These are phyloP conservation scores for Porites australiensis DNA, from an alignment of 64 coral and sea anemone species.

Conservation along the genomic window DNA sequence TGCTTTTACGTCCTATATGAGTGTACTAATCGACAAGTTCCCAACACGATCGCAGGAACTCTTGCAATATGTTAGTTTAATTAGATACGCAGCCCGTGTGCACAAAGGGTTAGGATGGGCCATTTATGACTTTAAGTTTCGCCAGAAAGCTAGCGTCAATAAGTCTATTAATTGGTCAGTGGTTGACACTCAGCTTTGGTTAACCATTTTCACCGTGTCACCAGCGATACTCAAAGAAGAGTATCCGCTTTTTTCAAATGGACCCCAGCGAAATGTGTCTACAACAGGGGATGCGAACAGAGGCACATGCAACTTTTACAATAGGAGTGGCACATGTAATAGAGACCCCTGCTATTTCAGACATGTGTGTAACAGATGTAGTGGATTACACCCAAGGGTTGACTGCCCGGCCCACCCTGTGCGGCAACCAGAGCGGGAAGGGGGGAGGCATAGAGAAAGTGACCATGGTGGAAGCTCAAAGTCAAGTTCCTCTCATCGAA, in stretches of 20 bases:
- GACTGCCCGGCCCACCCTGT: neutral
- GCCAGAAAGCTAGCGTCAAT: neutral
- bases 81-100: constrained; percentile 45
- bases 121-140: constrained; percentile 55
- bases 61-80: constrained; percentile 45
- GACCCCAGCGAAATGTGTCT: constrained; percentile 41
- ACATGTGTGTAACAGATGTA: neutral
- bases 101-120: constrained; percentile 56
- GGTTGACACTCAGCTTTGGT: constrained; percentile 30
- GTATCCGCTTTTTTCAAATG: constrained; percentile 47
- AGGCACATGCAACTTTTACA: constrained; percentile 49
- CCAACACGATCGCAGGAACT: neutral
- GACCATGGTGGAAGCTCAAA: neutral
- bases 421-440: neutral
- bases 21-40: constrained; percentile 13
- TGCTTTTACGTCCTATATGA: constrained; percentile 39
- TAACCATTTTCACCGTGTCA: constrained; percentile 56
- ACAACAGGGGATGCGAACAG: neutral
- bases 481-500: neutral
- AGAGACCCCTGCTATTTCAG: constrained; percentile 8
- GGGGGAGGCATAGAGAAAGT: neutral
- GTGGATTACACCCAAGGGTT: neutral
- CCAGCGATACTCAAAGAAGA: constrained; percentile 3
- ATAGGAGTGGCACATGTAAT: neutral
- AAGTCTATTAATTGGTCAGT: constrained; percentile 22